Conservation (phyloP, 2,113 vertebrate genomes). For the Opisthocomus hoazin region DNA sequence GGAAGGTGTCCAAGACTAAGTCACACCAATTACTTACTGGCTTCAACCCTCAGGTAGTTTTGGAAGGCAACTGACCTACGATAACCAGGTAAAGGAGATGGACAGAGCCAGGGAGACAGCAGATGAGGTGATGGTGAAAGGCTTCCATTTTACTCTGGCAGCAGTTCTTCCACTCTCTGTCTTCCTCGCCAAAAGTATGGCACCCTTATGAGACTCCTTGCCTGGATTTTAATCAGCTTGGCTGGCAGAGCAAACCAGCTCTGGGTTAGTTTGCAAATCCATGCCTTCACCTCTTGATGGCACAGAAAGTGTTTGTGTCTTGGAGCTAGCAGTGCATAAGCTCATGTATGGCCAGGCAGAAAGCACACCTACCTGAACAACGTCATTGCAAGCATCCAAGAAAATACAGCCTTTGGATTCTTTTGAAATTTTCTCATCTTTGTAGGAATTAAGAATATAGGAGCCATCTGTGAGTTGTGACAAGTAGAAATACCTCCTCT, state of each 20-base stretch:
- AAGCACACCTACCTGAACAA: conserved; percentile 80
- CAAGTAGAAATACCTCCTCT: conserved; percentile 93
- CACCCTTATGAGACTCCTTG: not conserved
- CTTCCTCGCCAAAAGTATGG: not conserved
- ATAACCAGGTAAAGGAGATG: not conserved
- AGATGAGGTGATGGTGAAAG: not conserved
- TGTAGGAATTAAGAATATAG: conserved; percentile 96
- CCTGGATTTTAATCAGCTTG: not conserved
- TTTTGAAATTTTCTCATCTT: conserved; percentile 95
- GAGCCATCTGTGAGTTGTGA: conserved; percentile 96
- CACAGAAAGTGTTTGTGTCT: not conserved
- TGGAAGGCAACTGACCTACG: not conserved
- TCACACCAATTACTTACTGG: not conserved
- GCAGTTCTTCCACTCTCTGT: not conserved
- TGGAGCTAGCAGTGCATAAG: not conserved
- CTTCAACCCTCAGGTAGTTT: not conserved
- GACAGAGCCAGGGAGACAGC: not conserved
- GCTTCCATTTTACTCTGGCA: not conserved
- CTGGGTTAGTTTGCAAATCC: not conserved
- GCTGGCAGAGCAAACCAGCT: not conserved
- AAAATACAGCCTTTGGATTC: conserved; percentile 98
- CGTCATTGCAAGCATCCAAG: conserved; percentile 94
- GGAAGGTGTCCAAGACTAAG: not conserved
- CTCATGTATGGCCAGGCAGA: not conserved
- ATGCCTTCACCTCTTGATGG: fast-evolving